Evolutionary conservation across 2,888 invertebrate genomes (phyloP).

Genomic region (Metopia argyrocephala): DNA sequence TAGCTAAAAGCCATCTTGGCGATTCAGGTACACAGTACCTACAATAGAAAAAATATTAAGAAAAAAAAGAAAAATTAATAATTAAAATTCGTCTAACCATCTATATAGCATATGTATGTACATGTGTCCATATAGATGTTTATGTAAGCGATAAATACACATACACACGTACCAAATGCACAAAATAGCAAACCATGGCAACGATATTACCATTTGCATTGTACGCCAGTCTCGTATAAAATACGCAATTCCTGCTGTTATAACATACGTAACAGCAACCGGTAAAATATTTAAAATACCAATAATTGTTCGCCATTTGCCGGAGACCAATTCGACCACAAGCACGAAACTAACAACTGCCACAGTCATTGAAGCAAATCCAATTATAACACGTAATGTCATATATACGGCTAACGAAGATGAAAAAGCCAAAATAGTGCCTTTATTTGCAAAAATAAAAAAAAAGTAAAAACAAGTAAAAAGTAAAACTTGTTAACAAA

Average conservation of each 20-base stretch:
- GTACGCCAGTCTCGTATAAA: constrained; percentile 81
- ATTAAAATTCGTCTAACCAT: background rate
- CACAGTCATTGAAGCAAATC: constrained; percentile 82
- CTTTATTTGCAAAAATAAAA: constrained; percentile 65
- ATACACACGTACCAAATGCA: constrained; percentile 79
- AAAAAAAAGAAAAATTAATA: background rate
- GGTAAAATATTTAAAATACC: constrained; percentile 83
- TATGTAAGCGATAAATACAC: no score
- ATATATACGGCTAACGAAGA: constrained; percentile 82
- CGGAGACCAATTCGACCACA: constrained; percentile 83
- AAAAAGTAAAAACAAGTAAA: background rate
- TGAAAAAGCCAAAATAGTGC: constrained; percentile 80
- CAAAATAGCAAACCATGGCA: constrained; percentile 81
- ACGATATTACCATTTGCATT: constrained; percentile 80
- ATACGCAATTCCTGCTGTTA: constrained; percentile 82
- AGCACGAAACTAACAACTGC: constrained; percentile 85
- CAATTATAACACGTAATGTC: constrained; percentile 80
- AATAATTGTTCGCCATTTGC: constrained; percentile 83
- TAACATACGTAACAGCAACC: constrained; percentile 81
- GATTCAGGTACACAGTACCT: constrained; percentile 89
- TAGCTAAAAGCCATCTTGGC: constrained; percentile 87
- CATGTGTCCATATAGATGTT: no score
- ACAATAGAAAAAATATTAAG: constrained; percentile 46
- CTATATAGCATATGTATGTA: background rate
- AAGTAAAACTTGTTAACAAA: background rate